phyloP scores from a whole-genome alignment of 2,797 vertebrate genomes.

The Thalassophryne amazonica region DNA sequence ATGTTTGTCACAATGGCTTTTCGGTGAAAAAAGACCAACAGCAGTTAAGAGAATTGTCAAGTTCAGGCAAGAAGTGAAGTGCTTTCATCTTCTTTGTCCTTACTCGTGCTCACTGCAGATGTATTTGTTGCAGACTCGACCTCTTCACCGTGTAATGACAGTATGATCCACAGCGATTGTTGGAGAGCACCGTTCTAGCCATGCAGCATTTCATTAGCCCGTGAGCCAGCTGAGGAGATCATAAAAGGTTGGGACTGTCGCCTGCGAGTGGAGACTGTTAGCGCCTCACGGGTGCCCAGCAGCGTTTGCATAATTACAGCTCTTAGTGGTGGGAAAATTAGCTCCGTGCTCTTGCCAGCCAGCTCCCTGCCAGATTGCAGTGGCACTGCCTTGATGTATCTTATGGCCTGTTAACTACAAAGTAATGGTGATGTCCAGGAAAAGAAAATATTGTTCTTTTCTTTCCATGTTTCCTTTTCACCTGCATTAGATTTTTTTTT shows the following conservation, averaged over 20 bases:
- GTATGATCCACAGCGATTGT: neutral
- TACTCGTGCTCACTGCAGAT: slow-evolving; percentile 14
- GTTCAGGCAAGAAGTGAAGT: slow-evolving; percentile 42
- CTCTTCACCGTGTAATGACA: slow-evolving; percentile 34
- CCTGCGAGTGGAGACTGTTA: slow-evolving; percentile 45
- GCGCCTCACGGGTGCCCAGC: slow-evolving; percentile 31
- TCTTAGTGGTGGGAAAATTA: slow-evolving; percentile 58
- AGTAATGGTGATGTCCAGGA: slow-evolving; percentile 33
- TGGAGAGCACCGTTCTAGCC: slow-evolving; percentile 21
- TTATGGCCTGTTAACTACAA: slow-evolving; percentile 39
- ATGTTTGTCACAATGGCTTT: too few species aligned
- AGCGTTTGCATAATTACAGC: slow-evolving; percentile 63
- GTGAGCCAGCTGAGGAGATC: slow-evolving; percentile 48
- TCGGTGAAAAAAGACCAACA: slow-evolving; percentile 11
- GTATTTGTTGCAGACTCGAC: slow-evolving; percentile 27
- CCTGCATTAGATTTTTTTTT: too few species aligned
- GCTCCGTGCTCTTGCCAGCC: slow-evolving; percentile 46
- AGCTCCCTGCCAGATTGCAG: slow-evolving; percentile 36
- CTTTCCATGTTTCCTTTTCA: neutral
- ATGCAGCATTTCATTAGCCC: slow-evolving; percentile 52
- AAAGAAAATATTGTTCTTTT: slow-evolving; percentile 8
- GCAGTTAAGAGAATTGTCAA: slow-evolving; percentile 14
- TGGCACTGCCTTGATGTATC: slow-evolving; percentile 27
- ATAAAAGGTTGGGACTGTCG: slow-evolving; percentile 55
- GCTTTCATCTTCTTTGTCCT: slow-evolving; percentile 6